Conservation (phyloP, 2,797 vertebrate genomes). For the Diceros bicornis region DNA sequence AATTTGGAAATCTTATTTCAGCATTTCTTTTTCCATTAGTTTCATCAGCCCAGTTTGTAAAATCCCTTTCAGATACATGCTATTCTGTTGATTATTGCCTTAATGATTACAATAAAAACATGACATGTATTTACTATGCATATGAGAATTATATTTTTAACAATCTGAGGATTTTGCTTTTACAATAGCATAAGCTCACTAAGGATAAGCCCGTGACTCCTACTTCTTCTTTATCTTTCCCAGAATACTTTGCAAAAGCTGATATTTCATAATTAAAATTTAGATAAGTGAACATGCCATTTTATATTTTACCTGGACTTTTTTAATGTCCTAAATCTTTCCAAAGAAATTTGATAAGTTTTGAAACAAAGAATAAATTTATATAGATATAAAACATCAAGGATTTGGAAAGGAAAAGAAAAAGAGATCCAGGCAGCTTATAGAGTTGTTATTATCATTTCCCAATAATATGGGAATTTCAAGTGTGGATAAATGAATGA, state of each 20-base stretch:
- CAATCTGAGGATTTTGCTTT: constrained; percentile 11
- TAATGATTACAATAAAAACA: not conserved
- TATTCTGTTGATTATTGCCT: not conserved
- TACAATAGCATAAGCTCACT: not conserved
- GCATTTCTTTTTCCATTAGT: not conserved
- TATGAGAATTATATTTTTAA: not conserved
- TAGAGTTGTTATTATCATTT: not conserved
- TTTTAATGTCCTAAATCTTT: not conserved
- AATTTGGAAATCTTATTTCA: not conserved
- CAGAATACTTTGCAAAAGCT: not conserved
- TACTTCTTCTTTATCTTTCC: not conserved
- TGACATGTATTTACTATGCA: not conserved
- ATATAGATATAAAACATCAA: not conserved
- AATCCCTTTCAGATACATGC: not conserved
- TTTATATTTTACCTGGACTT: not conserved
- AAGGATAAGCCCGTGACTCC: not conserved
- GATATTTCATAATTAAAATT: not conserved
- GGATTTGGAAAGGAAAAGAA: not conserved
- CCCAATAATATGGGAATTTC: not conserved
- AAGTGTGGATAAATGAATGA: constrained; percentile 2
- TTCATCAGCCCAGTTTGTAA: not conserved
- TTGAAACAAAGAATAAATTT: not conserved
- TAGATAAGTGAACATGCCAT: not conserved
- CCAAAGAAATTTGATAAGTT: not conserved
- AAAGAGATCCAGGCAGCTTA: not conserved